Evolutionary conservation across 2,113 vertebrate genomes (phyloP).

Genomic region (Pseudopipra pipra): DNA sequence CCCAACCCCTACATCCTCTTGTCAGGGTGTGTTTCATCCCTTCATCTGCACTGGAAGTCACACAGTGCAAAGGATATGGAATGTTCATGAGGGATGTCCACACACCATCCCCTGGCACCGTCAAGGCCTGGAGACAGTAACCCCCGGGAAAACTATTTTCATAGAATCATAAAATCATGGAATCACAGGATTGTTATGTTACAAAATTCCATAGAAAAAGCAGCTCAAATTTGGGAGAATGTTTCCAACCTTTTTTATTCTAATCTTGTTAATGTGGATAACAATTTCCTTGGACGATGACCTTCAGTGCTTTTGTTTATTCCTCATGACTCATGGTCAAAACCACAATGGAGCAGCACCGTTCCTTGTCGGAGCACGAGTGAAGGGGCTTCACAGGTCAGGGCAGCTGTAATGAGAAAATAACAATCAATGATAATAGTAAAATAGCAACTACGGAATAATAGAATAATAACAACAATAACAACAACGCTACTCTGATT

Average conservation of each 20-base stretch:
- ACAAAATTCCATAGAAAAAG: background rate
- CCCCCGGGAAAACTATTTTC: background rate
- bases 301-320: background rate
- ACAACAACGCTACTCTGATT: rapidly evolving
- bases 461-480: no score
- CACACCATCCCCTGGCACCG: background rate
- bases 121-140: rapidly evolving
- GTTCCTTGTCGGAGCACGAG: background rate
- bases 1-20: no score
- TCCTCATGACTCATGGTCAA: background rate
- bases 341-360: background rate
- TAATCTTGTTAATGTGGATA: background rate
- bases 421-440: rapidly evolving
- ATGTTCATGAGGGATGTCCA: rapidly evolving
- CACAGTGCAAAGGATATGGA: rapidly evolving
- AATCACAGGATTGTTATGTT: rapidly evolving
- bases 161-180: background rate
- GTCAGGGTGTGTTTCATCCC: background rate
- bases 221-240: background rate
- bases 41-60: background rate
- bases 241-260: background rate
- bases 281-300: rapidly evolving
- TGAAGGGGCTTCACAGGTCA: background rate
- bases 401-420: background rate
- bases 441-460: background rate